Evolutionary conservation across 2,888 invertebrate genomes (phyloP).

Genomic region (Odontomyia ornata): DNA sequence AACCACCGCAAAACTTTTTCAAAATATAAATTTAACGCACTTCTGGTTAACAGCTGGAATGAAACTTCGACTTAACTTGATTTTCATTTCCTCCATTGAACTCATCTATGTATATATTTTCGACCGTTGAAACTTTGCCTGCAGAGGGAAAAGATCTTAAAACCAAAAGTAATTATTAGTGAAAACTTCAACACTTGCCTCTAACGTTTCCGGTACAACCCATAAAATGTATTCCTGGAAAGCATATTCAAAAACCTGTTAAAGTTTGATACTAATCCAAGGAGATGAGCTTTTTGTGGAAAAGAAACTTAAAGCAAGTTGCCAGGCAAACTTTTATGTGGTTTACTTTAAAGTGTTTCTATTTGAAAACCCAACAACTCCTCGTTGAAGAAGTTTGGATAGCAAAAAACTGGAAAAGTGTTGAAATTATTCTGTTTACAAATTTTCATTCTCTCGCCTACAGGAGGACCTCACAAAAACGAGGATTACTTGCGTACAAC

Average conservation of each 20-base stretch:
- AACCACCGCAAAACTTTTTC: no score
- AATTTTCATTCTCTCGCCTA: background rate
- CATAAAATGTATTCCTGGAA: background rate
- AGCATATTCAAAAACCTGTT: background rate
- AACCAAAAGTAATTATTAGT: background rate
- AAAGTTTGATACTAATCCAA: constrained; percentile 23
- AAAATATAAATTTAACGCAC: no score
- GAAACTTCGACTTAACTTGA: background rate
- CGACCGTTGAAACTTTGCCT: background rate
- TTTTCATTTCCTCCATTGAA: background rate
- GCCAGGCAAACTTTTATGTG: constrained; percentile 20
- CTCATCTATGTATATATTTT: background rate
- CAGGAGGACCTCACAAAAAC: background rate
- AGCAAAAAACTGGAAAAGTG: background rate
- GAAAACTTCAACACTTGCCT: background rate
- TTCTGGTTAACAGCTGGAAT: background rate
- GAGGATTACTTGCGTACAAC: background rate
- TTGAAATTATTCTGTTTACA: background rate
- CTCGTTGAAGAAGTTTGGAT: no score
- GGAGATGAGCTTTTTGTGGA: background rate
- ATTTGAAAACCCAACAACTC: no score
- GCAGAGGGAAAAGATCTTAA: background rate
- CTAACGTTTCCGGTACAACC: background rate
- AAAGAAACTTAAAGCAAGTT: background rate
- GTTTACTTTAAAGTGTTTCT: background rate